phyloP scores from a whole-genome alignment of 2,797 vertebrate genomes.

The Enteromius afrohamiltoni region DNA sequence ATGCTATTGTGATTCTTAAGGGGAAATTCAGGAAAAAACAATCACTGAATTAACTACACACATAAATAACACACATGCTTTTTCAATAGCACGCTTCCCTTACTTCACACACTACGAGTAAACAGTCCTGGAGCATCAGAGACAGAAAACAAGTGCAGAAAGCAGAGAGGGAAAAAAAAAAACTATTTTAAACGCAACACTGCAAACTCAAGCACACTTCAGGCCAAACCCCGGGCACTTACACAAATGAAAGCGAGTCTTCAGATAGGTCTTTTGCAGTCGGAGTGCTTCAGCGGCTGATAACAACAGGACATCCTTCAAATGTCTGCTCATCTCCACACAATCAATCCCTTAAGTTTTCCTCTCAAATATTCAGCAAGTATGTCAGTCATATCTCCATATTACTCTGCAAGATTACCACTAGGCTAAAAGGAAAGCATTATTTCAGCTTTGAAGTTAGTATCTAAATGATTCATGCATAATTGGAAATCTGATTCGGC shows the following conservation, averaged over 20 bases:
- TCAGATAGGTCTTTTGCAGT: conserved; percentile 77
- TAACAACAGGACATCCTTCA: conserved; percentile 65
- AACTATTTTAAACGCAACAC: conserved; percentile 60
- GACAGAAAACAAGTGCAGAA: conserved; percentile 36
- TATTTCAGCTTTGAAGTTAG: conserved; percentile 21
- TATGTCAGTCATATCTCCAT: background rate
- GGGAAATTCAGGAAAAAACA: conserved; percentile 6
- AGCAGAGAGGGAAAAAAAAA: conserved; percentile 1
- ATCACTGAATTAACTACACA: conserved; percentile 6
- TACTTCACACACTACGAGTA: conserved; percentile 32
- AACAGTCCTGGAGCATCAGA: conserved; percentile 27
- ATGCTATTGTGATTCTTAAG: conserved; percentile 1
- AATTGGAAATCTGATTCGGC: background rate
- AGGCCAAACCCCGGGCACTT: conserved; percentile 67
- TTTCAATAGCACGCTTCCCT: conserved; percentile 42
- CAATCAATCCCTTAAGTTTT: conserved; percentile 40
- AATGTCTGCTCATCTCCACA: conserved; percentile 46
- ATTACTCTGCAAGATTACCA: background rate
- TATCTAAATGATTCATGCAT: conserved; percentile 2
- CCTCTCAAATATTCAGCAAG: background rate
- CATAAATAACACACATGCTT: conserved; percentile 37
- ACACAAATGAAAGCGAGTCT: conserved; percentile 82
- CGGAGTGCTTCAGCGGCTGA: conserved; percentile 76
- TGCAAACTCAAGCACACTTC: conserved; percentile 64
- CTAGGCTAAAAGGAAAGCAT: conserved; percentile 2